These are phyloP conservation scores for Cochlearius cochlearius DNA, from an alignment of 2,113 vertebrate genomes.

Conservation along the genomic window DNA sequence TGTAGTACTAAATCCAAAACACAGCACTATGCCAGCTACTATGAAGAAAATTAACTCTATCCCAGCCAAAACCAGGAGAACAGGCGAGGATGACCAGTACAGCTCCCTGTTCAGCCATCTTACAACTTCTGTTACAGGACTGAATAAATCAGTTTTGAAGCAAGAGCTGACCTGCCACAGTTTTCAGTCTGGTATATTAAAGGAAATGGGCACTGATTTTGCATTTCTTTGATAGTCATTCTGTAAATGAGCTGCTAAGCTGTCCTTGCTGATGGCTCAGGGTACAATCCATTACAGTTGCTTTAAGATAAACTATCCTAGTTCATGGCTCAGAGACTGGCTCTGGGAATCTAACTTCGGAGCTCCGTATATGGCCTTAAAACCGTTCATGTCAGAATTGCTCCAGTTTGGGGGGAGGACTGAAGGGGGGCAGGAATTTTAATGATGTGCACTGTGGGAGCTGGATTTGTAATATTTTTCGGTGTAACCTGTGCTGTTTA, in stretches of 20 bases:
- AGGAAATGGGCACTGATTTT: not conserved
- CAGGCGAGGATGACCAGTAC: not conserved
- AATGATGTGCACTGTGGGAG: not conserved
- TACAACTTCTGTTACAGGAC: not conserved
- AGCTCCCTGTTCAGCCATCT: not conserved
- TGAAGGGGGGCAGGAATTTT: not conserved
- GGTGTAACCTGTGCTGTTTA: not conserved
- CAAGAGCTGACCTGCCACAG: not conserved
- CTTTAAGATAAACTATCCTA: not conserved
- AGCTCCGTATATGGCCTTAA: slow-evolving; percentile 21
- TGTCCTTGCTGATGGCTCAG: not conserved
- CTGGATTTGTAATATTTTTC: not conserved
- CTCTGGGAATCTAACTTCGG: not conserved
- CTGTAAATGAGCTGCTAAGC: not conserved
- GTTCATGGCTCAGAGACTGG: not conserved
- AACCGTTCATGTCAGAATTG: not conserved
- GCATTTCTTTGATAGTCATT: not conserved
- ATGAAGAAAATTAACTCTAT: too few species aligned
- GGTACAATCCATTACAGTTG: not conserved
- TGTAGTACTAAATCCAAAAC: too few species aligned
- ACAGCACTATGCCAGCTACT: too few species aligned
- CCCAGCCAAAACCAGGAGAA: too few species aligned
- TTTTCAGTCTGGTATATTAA: not conserved
- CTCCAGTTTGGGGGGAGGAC: not conserved
- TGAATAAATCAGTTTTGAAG: not conserved